phyloP scores from a whole-genome alignment of 92 coral and sea anemone genomes.

The Zoanthus sansibaricus region DNA sequence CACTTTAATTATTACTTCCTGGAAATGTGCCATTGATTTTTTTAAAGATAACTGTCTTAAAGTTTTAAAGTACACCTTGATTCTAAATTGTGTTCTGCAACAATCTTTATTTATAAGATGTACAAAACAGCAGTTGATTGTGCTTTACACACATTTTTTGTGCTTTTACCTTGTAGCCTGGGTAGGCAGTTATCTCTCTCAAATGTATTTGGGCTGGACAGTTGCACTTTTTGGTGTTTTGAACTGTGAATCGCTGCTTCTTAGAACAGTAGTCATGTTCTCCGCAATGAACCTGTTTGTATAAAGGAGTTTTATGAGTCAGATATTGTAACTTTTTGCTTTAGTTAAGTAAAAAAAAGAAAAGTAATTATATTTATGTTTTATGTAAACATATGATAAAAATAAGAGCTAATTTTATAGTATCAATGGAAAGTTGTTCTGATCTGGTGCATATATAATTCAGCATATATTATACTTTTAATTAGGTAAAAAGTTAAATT shows the following conservation, averaged over 20 bases:
- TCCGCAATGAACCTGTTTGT: conserved; percentile 19
- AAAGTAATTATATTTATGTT: background rate
- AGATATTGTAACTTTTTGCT: conserved; percentile 10
- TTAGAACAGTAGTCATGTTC: conserved; percentile 48
- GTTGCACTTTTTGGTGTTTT: conserved; percentile 57
- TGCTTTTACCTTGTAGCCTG: conserved; percentile 51
- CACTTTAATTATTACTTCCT: background rate
- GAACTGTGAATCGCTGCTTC: conserved; percentile 58
- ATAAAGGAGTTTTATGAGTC: conserved; percentile 11
- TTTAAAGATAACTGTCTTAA: background rate
- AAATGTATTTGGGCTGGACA: conserved; percentile 60
- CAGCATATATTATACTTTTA: background rate
- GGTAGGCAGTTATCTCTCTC: conserved; percentile 56
- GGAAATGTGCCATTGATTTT: background rate
- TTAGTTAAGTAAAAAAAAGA: background rate
- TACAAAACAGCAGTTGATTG: background rate
- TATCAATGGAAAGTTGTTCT: background rate
- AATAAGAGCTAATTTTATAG: background rate
- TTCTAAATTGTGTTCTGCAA: no score
- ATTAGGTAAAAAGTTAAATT: background rate
- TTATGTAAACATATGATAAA: background rate
- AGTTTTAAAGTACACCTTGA: no score
- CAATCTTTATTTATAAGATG: background rate
- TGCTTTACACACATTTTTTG: background rate
- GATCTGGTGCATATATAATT: background rate